A percentile compares a stretch with the other conserved stretches of the same genome.
phyloP scores from a whole-genome alignment of 2,113 vertebrate species.

The Uropsilus gracilis region DNA sequence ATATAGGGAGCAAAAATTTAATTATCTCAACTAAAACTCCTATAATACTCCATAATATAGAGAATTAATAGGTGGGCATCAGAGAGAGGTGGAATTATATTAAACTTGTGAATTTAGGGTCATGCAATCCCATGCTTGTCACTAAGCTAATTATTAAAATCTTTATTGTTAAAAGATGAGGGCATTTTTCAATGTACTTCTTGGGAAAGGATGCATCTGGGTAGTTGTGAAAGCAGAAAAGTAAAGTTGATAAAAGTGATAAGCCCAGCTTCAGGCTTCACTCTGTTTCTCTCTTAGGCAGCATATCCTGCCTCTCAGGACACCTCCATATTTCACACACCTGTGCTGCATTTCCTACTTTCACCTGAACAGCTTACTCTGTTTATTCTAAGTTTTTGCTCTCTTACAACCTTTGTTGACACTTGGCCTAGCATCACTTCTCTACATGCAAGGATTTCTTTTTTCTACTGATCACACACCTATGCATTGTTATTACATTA shows the following conservation, averaged over 20 bases:
- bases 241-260: neutral
- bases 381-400: neutral
- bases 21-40: conserved; percentile 25
- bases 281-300: neutral
- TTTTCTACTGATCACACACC: too few species aligned
- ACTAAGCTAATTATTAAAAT: neutral
- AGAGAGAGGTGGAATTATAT: neutral
- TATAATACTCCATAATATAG: neutral
- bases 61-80: neutral
- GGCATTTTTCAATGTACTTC: neutral
- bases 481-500: too few species aligned
- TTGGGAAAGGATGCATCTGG: neutral
- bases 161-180: neutral
- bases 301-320: neutral
- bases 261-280: neutral
- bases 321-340: neutral
- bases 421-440: rapidly evolving
- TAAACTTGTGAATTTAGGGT: neutral
- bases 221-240: neutral
- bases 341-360: neutral
- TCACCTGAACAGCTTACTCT: neutral
- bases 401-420: neutral
- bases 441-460: too few species aligned
- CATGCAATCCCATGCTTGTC: neutral
- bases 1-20: conserved; percentile 1